phyloP scores from a whole-genome alignment of 2,113 vertebrate genomes.

The Perca flavescens region DNA sequence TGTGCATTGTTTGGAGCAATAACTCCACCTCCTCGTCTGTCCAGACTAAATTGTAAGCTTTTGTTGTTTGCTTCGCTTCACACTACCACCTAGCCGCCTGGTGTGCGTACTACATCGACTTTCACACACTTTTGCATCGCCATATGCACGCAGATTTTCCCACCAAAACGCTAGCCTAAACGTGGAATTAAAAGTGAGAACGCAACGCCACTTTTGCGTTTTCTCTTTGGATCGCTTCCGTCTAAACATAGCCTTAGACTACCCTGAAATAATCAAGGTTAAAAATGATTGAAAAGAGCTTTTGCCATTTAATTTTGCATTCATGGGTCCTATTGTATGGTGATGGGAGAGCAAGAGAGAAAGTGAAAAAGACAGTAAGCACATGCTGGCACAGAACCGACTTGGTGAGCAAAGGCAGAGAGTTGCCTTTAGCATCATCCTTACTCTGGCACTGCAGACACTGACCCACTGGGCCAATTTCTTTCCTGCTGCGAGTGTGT shows the following conservation, averaged over 20 bases:
- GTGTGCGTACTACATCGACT: too few relatives aligned
- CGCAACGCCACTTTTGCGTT: too few relatives aligned
- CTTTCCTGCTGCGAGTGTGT: slow-evolving; percentile 37
- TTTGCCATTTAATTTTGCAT: slow-evolving; percentile 3
- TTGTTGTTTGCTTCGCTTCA: too few relatives aligned
- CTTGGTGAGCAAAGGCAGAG: slow-evolving; percentile 44
- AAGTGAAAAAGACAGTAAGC: slow-evolving; percentile 16
- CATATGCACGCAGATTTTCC: too few relatives aligned
- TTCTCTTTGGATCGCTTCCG: too few relatives aligned
- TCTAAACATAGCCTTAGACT: background rate
- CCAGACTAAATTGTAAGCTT: too few relatives aligned
- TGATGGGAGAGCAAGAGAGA: background rate
- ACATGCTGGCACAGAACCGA: slow-evolving; percentile 29
- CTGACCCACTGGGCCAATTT: slow-evolving; percentile 45
- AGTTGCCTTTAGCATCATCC: slow-evolving; percentile 42
- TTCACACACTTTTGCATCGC: too few relatives aligned
- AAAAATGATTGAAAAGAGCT: background rate
- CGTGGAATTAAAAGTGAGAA: too few relatives aligned
- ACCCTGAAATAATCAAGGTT: background rate
- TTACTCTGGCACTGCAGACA: slow-evolving; percentile 49
- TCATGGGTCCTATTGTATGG: background rate
- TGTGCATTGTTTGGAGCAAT: too few relatives aligned
- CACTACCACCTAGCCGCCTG: too few relatives aligned
- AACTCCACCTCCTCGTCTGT: too few relatives aligned
- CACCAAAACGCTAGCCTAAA: too few relatives aligned